Evolutionary conservation across 2,888 invertebrate genomes (phyloP).

Genomic region (Drosophila infuscata): DNA sequence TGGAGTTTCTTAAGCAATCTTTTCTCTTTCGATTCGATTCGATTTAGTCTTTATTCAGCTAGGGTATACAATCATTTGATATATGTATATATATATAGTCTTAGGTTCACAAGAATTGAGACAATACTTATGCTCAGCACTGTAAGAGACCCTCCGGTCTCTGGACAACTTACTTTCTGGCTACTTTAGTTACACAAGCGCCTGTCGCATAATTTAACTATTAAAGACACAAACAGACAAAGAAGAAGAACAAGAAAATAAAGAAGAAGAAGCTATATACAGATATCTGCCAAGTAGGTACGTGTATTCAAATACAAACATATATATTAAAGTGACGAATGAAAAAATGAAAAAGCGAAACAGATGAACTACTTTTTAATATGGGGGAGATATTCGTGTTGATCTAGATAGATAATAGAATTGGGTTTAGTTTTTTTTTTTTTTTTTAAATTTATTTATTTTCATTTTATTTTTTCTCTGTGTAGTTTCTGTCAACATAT

Average conservation of each 20-base stretch:
- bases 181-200: slow-evolving; percentile 49
- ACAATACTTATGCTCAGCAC: slow-evolving; percentile 8
- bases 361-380: background rate
- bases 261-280: background rate
- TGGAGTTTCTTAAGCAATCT: no score
- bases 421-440: background rate
- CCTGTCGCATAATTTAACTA: slow-evolving; percentile 38
- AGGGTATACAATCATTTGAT: background rate
- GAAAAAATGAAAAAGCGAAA: background rate
- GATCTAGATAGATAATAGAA: background rate
- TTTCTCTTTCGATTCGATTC: no score
- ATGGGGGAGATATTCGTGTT: background rate
- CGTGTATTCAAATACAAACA: background rate
- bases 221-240: background rate
- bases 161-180: background rate
- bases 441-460: background rate
- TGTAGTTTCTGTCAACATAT: background rate
- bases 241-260: background rate
- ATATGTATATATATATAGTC: background rate
- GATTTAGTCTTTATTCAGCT: no score
- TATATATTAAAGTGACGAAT: background rate
- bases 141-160: slow-evolving; percentile 2
- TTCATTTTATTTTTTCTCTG: background rate
- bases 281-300: background rate
- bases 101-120: background rate